These are phyloP conservation scores for Lepidonotus clava DNA, from an alignment of 2,888 invertebrate species.

Conservation along the genomic window DNA sequence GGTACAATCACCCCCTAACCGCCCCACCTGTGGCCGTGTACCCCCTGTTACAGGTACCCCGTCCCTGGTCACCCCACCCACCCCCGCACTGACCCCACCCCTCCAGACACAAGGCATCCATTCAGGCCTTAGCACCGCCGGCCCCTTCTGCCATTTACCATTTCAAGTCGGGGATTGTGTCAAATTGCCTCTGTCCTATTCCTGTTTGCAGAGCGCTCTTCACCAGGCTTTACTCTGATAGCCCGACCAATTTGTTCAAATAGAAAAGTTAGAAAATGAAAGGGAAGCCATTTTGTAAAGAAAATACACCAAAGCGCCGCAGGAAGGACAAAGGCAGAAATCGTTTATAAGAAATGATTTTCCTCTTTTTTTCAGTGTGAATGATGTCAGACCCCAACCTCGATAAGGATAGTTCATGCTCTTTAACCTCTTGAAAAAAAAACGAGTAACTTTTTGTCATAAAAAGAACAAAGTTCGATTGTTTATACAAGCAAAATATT, in stretches of 20 bases:
- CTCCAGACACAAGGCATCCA: background rate
- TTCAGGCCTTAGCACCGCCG: background rate
- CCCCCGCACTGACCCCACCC: background rate
- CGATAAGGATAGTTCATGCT: background rate
- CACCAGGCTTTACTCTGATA: background rate
- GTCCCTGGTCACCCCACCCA: background rate
- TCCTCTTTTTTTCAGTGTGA: background rate
- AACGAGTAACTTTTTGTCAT: background rate
- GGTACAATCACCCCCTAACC: background rate
- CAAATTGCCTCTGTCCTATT: background rate
- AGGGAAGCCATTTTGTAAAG: slow-evolving; percentile 13
- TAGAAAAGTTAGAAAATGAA: slow-evolving; percentile 19
- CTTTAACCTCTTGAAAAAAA: background rate
- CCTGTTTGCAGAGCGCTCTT: background rate
- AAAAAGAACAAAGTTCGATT: background rate
- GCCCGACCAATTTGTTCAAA: background rate
- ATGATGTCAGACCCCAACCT: background rate
- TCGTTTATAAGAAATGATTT: background rate
- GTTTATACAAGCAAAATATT: background rate
- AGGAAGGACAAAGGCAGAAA: background rate
- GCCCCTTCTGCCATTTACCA: background rate
- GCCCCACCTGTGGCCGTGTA: background rate
- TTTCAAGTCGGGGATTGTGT: background rate
- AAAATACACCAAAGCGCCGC: background rate
- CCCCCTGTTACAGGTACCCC: background rate